Evolutionary conservation across 2,888 invertebrate species (phyloP).

Genomic region (Leptinotarsa juncta): DNA sequence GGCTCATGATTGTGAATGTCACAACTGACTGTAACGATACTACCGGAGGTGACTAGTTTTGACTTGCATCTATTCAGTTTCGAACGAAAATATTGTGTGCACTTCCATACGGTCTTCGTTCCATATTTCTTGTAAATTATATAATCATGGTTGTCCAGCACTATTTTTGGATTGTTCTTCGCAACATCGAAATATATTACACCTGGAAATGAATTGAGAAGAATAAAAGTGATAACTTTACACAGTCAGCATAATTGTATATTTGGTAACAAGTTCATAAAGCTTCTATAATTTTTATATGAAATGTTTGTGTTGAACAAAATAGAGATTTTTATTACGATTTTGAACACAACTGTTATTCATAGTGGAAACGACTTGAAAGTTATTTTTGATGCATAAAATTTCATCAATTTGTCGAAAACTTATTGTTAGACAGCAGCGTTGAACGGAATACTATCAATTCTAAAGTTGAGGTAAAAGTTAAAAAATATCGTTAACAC

Average conservation of each 20-base stretch:
- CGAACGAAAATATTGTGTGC: constrained; percentile 51
- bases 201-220: constrained; percentile 37
- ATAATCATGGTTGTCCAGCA: constrained; percentile 51
- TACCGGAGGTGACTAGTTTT: constrained; percentile 50
- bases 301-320: too few species aligned
- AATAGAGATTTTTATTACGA: too few species aligned
- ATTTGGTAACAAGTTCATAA: neutral
- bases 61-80: constrained; percentile 52
- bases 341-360: too few species aligned
- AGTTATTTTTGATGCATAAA: too few species aligned
- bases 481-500: too few species aligned
- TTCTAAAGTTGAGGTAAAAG: too few species aligned
- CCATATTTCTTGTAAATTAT: constrained; percentile 49
- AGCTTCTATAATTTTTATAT: too few species aligned
- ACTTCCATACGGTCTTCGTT: constrained; percentile 53
- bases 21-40: constrained; percentile 49
- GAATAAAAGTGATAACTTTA: neutral
- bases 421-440: too few species aligned
- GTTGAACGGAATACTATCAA: too few species aligned
- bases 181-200: constrained; percentile 52
- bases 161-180: constrained; percentile 55
- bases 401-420: too few species aligned
- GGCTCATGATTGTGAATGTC: constrained; percentile 50
- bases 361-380: too few species aligned
- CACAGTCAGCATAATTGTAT: neutral